Percentiles rank a stretch among this genome's conserved stretches.
Evolutionary conservation across 2,113 vertebrate genomes (phyloP).

Genomic region (Coryphaenoides rupestris): DNA sequence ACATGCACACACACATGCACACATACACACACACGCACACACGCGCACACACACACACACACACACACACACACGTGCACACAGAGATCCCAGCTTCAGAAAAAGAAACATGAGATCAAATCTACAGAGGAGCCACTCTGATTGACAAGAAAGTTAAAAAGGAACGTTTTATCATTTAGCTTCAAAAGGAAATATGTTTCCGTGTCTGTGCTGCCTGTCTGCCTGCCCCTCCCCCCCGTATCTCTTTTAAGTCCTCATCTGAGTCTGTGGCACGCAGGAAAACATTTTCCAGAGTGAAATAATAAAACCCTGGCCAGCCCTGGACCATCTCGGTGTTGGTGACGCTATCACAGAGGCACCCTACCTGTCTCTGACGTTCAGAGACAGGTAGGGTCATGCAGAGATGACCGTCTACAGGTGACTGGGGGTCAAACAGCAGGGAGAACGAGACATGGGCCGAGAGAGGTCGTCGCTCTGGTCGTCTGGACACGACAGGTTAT

Average conservation of each 20-base stretch:
- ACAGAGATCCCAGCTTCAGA: conserved; percentile 35
- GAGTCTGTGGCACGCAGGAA: conserved; percentile 32
- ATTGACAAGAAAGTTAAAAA: conserved; percentile 56
- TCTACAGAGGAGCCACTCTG: conserved; percentile 37
- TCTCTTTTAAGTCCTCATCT: conserved; percentile 55
- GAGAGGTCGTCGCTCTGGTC: no score
- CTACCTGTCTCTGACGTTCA: no score
- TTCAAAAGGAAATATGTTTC: conserved; percentile 37
- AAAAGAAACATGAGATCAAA: conserved; percentile 40
- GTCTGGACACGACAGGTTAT: no score
- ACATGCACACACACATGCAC: no score
- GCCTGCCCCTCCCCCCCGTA: no score
- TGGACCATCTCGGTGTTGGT: conserved; percentile 15
- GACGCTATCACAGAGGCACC: conserved; percentile 60
- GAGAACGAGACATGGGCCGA: no score
- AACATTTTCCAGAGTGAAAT: conserved; percentile 50
- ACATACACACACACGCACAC: background rate
- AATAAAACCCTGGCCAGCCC: conserved; percentile 36
- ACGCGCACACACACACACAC: background rate
- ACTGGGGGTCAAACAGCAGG: no score
- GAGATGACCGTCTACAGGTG: no score
- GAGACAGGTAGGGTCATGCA: no score
- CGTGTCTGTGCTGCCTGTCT: conserved; percentile 32
- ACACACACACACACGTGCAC: conserved; percentile 6
- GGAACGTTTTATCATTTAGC: conserved; percentile 48